Evolutionary conservation across 2,797 vertebrate species (phyloP), one percentile per base, ranked within the genome.

Genomic region (Melanotaenia maccullochi): DNA sequence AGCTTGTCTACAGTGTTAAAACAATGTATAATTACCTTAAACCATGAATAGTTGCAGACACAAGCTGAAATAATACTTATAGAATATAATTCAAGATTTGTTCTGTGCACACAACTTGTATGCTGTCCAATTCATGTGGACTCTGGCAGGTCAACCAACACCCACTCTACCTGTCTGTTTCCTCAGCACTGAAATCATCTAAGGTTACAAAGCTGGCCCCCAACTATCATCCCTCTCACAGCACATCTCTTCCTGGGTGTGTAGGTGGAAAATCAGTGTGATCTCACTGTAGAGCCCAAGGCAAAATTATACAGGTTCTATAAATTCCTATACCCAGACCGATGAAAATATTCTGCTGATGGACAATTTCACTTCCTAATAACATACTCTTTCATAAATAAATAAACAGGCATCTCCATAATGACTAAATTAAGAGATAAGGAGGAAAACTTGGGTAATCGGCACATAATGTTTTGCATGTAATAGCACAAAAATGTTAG

Each of bases 181-280:
- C 57, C 64, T 73, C 38, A 24, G 28, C 2, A 61, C n/a, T 71
- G 32, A 68, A 77, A 60, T 75, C 55, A 80, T 56, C 67, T 38
- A 56, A 68, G 79, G 76, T 72, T 73, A 40, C 72, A 32, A 66
- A 74, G 70, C 56, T 30, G 63, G 64, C 30, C 57, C 9, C 16
- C 35, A 16, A 44, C 40, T 55, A 54, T 35, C 66, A 30, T 40
- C 67, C 42, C 30, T 69, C 58, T 71, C 61, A 2, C 60, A 60
- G 70, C 62, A 52, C 76, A 35, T 62, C 70, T 75, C 38, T 54
- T 65, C 20, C 44, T 24, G 9, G 16, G 33, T 25, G 79, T 78
- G 90, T 83, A 71, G 89, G 87, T 49, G 88, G 87, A 24, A 68
- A 76, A 82, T 86, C 78, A 69, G 69, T 62, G 71, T 63, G 81